Evolutionary conservation across 2,113 vertebrate species (phyloP).

Genomic region (Oreochromis spilurus): DNA sequence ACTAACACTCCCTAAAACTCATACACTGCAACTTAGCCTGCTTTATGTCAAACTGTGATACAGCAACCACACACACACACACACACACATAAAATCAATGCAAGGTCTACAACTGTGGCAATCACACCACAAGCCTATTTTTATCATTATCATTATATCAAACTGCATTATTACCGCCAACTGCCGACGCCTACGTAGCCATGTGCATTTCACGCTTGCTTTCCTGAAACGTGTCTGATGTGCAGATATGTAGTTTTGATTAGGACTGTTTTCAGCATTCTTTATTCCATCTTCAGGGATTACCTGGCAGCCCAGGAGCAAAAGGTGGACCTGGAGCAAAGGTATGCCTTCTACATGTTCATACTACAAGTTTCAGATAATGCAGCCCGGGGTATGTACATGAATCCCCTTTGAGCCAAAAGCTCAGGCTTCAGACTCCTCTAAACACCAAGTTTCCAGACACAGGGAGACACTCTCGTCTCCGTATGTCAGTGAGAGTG

Average conservation of each 20-base stretch:
- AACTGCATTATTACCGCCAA: background rate
- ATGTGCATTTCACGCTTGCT: background rate
- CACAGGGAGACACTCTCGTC: background rate
- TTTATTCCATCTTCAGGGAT: conserved; percentile 75
- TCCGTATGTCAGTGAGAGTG: background rate
- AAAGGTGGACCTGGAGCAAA: conserved; percentile 86
- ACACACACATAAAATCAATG: background rate
- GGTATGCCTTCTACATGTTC: conserved; percentile 61
- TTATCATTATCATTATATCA: background rate
- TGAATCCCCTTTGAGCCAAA: background rate
- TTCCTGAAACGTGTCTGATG: background rate
- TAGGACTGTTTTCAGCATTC: background rate
- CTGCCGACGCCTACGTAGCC: background rate
- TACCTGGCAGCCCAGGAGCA: conserved; percentile 85
- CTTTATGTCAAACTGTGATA: background rate
- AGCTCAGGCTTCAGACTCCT: background rate
- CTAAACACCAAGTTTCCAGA: background rate
- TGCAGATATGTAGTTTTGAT: background rate
- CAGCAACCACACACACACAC: background rate
- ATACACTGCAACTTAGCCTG: conserved; percentile 37
- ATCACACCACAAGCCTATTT: background rate
- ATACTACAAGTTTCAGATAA: background rate
- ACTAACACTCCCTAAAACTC: conserved; percentile 48
- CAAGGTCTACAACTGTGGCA: background rate
- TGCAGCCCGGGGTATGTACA: background rate